These are phyloP conservation scores for Fulica atra DNA, from an alignment of 2,113 vertebrate species.

Conservation along the genomic window DNA sequence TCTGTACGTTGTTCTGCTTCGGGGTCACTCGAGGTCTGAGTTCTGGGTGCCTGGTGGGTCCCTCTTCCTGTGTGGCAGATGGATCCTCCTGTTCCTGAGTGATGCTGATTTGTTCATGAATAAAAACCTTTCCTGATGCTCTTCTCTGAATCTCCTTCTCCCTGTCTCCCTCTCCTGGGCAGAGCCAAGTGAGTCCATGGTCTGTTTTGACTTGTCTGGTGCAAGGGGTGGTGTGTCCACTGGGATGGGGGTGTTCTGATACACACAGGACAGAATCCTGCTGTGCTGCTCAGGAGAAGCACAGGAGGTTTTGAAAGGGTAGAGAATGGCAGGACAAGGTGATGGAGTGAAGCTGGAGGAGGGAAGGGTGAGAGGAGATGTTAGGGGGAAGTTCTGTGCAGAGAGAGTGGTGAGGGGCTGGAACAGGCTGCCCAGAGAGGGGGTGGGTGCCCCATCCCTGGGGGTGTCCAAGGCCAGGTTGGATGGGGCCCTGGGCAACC, in stretches of 20 bases:
- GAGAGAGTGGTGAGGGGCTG: no score
- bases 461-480: no score
- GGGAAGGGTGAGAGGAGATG: no score
- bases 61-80: accelerated
- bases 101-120: neutral
- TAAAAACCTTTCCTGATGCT: neutral
- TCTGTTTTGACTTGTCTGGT: accelerated
- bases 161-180: neutral
- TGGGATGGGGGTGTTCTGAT: neutral
- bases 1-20: neutral
- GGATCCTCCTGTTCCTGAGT: neutral
- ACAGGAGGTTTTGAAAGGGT: no score
- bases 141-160: neutral
- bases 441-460: no score
- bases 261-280: neutral
- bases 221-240: neutral
- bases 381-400: no score
- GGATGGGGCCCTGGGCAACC: no score
- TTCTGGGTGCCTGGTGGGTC: no score
- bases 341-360: no score
- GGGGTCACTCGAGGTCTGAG: neutral
- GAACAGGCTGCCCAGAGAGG: no score
- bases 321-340: no score
- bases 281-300: no score
- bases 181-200: neutral